These are phyloP conservation scores for Acanthococcus lagerstroemiae DNA, from an alignment of 2,888 invertebrate species.

Conservation along the genomic window DNA sequence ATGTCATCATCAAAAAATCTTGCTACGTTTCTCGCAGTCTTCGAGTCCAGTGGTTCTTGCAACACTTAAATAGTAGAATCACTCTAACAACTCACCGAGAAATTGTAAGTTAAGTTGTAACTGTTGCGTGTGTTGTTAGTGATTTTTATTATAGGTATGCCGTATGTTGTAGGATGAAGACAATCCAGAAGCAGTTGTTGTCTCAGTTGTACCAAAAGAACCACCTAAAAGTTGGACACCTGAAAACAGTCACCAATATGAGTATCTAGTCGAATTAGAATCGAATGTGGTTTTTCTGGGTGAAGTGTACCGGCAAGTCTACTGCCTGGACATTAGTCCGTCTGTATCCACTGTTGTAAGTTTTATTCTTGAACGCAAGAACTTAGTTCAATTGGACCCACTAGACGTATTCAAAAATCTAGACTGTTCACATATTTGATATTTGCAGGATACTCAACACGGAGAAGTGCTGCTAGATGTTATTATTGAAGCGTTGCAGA, in stretches of 20 bases:
- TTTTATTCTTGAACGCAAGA: no score
- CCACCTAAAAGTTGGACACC: conserved; percentile 45
- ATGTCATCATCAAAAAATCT: conserved; percentile 56
- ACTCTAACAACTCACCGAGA: conserved; percentile 42
- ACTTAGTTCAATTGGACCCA: not conserved
- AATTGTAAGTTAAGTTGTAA: conserved; percentile 40
- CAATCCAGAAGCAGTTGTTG: conserved; percentile 51
- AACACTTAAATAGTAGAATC: conserved; percentile 53
- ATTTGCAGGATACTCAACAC: conserved; percentile 47
- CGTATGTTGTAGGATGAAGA: conserved; percentile 45
- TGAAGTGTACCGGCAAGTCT: conserved; percentile 59
- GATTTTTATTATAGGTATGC: no score
- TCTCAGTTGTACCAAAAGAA: conserved; percentile 52
- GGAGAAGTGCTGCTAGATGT: conserved; percentile 54
- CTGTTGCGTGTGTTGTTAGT: no score
- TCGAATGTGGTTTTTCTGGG: conserved; percentile 59
- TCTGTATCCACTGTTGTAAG: conserved; percentile 60
- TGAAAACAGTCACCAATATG: conserved; percentile 42
- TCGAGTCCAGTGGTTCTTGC: conserved; percentile 63
- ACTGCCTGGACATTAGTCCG: conserved; percentile 67
- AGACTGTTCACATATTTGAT: not conserved
- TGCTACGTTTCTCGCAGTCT: conserved; percentile 62
- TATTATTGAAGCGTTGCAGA: conserved; percentile 48
- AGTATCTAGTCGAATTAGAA: conserved; percentile 48
- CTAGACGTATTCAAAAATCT: not conserved